These are phyloP conservation scores for rat (Rattus norvegicus) DNA, from an alignment of 2,113 vertebrate species.

Conservation along the genomic window GRCr8 NC_086020.1:31237501-31238000, in stretches of 20 bases:
- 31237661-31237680: constrained; percentile 6
- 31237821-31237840: background rate
- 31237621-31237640: background rate
- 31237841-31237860: background rate
- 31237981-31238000: background rate
- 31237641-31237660: background rate
- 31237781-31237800: background rate
- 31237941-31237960: background rate
- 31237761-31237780: background rate
- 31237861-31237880: background rate
- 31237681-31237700: background rate
- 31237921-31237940: background rate
- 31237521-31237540: background rate
- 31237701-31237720: background rate
- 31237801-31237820: background rate
- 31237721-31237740: background rate
- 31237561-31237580: background rate
- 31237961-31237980: background rate
- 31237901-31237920: background rate
- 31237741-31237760: background rate
- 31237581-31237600: background rate
- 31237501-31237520: constrained; percentile 4
- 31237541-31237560: background rate
- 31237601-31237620: background rate
- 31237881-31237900: background rate